These are phyloP conservation scores for Calypte anna DNA, from an alignment of 2,113 vertebrate genomes.

Conservation along the genomic window DNA sequence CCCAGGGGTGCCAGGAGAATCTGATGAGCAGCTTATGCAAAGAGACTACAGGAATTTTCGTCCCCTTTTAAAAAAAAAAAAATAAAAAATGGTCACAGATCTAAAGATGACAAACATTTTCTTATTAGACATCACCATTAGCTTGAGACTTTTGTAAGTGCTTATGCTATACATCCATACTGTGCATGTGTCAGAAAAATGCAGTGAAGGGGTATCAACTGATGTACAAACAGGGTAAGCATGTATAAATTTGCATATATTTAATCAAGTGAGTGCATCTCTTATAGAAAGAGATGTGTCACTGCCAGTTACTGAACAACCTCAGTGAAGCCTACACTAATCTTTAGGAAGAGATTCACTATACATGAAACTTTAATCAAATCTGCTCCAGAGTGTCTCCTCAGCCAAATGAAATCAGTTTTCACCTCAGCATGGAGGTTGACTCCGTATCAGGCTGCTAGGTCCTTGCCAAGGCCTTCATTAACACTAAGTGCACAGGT, in stretches of 20 bases:
- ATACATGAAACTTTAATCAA: conserved; percentile 36
- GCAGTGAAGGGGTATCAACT: conserved; percentile 15
- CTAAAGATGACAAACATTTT: background rate
- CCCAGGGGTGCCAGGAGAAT: background rate
- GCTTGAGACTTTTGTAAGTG: background rate
- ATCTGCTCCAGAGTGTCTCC: background rate
- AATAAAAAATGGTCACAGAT: background rate
- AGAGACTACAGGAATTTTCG: background rate
- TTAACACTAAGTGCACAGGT: background rate
- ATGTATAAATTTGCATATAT: conserved; percentile 38
- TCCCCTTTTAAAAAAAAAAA: background rate
- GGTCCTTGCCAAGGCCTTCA: background rate
- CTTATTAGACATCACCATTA: background rate
- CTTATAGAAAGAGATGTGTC: background rate
- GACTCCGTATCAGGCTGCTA: background rate
- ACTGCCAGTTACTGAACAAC: conserved; percentile 23
- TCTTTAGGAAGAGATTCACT: conserved; percentile 7
- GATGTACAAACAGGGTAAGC: conserved; percentile 10
- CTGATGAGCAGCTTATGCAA: background rate
- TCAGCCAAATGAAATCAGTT: conserved; percentile 9
- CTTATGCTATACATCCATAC: background rate
- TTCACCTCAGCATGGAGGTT: background rate
- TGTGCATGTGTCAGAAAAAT: background rate
- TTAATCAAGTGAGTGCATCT: conserved; percentile 35
- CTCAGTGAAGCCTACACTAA: conserved; percentile 1